Base-by-base conservation (phyloP, 2,888 invertebrate genomes). In the Neuroscelio doddi region DNA sequence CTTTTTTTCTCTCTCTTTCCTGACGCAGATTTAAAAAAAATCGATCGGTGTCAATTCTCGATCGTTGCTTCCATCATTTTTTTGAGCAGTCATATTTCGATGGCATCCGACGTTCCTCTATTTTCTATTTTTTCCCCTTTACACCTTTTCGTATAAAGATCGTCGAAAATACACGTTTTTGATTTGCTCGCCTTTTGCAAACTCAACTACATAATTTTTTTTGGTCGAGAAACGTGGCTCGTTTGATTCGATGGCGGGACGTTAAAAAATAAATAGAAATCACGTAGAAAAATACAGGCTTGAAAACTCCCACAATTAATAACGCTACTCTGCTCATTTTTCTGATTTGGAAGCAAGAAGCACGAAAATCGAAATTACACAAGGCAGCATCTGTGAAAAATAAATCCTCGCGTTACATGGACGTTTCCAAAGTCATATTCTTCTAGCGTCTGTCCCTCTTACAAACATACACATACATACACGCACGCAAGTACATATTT, bases 351-450 rank as follows among this genome's bases (percentile, higher is more conserved):
- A n/a, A n/a, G n/a, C n/a, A n/a, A n/a, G n/a, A n/a, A n/a, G n/a
- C n/a, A n/a, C n/a, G n/a, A n/a, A n/a, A n/a, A n/a, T n/a, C n/a
- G n/a, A n/a, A n/a, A n/a, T n/a, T n/a, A n/a, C n/a, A n/a, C n/a
- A n/a, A n/a, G n/a, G n/a, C n/a, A n/a, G n/a, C n/a, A n/a, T n/a
- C n/a, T n/a, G n/a, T n/a, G n/a, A n/a, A n/a, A n/a, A n/a, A n/a
- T n/a, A n/a, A n/a, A n/a, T n/a, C n/a, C n/a, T n/a, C n/a, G n/a
- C n/a, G n/a, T n/a, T n/a, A n/a, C 27, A 49, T 57, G 65, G 56
- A 62, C 44, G 65, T 65, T 62, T 68, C 45, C 61, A 68, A 66
- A 62, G 52, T 32, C 65, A 71, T 67, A 50, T 67, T 61, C 15
- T 56, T 50, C 24, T 17, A 64, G 44, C 3, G 46, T 30, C 53